phyloP scores from a whole-genome alignment of 2,113 vertebrate species.

The Sporophila hypoxantha region DNA sequence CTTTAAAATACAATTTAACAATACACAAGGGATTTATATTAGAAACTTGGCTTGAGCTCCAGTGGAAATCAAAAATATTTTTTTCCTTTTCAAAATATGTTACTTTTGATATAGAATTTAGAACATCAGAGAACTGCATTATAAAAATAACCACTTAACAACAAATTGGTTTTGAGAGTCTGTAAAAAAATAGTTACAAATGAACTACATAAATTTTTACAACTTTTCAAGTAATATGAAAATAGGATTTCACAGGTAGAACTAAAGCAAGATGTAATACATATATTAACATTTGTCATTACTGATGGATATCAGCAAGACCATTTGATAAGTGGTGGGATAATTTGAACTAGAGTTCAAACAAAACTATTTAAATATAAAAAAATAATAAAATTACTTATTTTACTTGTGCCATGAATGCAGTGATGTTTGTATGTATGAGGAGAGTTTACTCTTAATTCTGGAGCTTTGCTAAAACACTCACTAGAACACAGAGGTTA shows the following conservation, averaged over 20 bases:
- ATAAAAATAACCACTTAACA: neutral
- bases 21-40: neutral
- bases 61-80: neutral
- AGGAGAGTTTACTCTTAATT: neutral
- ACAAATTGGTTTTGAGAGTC: neutral
- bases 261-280: neutral
- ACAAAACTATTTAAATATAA: neutral
- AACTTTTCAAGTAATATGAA: neutral
- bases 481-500: neutral
- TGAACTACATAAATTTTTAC: neutral
- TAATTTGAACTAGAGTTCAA: neutral
- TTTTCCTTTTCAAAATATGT: neutral
- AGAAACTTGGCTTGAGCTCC: neutral
- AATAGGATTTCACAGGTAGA: neutral
- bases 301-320: neutral
- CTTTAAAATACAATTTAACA: neutral
- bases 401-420: neutral
- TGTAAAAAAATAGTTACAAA: neutral
- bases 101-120: neutral
- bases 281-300: neutral
- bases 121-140: neutral
- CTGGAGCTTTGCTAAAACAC: neutral
- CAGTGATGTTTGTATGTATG: neutral
- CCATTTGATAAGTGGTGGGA: neutral
- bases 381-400: neutral